Conservation (phyloP, 1,140 invertebrate species). For the Caenorhabditis latens region DNA sequence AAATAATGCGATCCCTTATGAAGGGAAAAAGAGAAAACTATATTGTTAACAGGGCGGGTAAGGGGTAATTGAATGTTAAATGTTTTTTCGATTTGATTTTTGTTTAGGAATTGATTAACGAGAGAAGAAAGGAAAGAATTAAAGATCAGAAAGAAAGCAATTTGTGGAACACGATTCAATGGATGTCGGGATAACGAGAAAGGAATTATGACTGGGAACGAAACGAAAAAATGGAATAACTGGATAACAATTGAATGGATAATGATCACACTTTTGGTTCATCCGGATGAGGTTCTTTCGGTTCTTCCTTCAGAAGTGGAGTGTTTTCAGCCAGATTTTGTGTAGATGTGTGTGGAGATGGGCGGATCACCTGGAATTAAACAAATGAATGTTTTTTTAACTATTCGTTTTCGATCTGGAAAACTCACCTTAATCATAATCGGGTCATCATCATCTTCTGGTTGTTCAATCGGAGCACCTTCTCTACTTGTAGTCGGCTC, state of each 20-base stretch:
- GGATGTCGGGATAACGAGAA: slow-evolving; percentile 15
- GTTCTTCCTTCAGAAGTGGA: slow-evolving; percentile 56
- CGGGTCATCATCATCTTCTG: slow-evolving; percentile 77
- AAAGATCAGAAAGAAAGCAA: slow-evolving; percentile 46
- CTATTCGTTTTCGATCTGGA: not conserved
- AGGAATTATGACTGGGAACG: slow-evolving; percentile 23
- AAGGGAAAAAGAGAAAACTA: not conserved
- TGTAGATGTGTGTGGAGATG: slow-evolving; percentile 62
- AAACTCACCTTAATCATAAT: slow-evolving; percentile 75
- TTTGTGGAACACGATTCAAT: slow-evolving; percentile 38
- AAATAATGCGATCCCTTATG: not conserved
- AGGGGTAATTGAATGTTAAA: not conserved
- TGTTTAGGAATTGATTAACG: too few species aligned
- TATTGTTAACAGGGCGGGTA: not conserved
- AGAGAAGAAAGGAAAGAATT: not conserved
- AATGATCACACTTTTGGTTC: slow-evolving; percentile 25
- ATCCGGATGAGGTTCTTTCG: slow-evolving; percentile 22
- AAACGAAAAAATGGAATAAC: not conserved
- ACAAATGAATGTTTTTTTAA: not conserved
- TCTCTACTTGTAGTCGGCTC: slow-evolving; percentile 54
- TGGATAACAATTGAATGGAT: too few species aligned
- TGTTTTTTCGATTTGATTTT: too few species aligned
- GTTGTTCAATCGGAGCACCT: slow-evolving; percentile 68
- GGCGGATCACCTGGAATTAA: slow-evolving; percentile 61
- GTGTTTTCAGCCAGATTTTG: slow-evolving; percentile 44